Conservation (phyloP, 2,797 vertebrate species). For the Buphagus erythrorhynchus region DNA sequence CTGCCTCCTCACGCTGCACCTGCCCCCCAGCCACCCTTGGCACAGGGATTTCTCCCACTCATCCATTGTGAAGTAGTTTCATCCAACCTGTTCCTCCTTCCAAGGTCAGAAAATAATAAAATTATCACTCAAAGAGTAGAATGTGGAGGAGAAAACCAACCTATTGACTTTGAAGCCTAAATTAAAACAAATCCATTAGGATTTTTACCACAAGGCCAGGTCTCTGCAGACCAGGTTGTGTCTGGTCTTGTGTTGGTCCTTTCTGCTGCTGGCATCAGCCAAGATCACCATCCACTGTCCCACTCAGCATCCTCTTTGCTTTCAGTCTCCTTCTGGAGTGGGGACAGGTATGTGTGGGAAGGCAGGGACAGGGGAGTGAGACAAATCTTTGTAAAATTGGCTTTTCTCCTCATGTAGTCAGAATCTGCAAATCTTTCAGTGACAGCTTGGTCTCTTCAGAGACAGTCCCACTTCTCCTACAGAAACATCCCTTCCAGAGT, state of each 20-base stretch:
- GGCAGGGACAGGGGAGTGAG: not conserved
- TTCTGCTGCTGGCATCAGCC: not conserved
- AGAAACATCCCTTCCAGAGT: not conserved
- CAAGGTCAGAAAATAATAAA: rapidly evolving
- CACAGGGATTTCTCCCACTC: not conserved
- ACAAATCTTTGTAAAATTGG: not conserved
- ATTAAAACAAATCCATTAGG: not conserved
- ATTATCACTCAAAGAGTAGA: not conserved
- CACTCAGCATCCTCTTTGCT: not conserved
- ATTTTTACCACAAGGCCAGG: not conserved
- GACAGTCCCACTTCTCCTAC: not conserved
- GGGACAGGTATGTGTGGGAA: not conserved
- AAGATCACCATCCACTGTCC: not conserved
- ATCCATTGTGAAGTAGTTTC: rapidly evolving
- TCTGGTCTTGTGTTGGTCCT: not conserved
- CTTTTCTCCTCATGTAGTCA: not conserved
- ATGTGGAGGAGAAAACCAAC: not conserved
- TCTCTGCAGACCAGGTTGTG: not conserved
- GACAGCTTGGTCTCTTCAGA: not conserved
- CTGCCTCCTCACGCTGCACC: rapidly evolving
- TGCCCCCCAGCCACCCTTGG: not conserved
- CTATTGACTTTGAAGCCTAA: not conserved
- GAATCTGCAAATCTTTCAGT: not conserved
- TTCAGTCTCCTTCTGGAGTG: not conserved
- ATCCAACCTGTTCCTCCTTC: not conserved